Percentiles rank a stretch among this genome's conserved stretches.
These are phyloP conservation scores for Bubo scandiacus DNA, from an alignment of 2,113 vertebrate genomes.

Conservation along the genomic window DNA sequence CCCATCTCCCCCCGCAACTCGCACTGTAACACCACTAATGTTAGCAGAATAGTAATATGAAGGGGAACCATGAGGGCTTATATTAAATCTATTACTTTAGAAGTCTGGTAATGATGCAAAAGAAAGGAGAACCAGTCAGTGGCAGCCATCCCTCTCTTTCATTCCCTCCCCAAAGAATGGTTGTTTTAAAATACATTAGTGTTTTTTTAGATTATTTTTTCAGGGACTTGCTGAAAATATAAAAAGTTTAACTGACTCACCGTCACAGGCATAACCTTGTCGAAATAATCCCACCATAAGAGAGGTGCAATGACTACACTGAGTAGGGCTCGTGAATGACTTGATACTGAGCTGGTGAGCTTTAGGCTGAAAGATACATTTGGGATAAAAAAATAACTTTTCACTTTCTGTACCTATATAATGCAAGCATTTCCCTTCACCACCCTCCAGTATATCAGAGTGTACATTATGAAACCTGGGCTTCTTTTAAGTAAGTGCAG, in stretches of 20 bases:
- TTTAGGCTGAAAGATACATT: slow-evolving; percentile 83
- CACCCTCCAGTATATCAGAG: not conserved
- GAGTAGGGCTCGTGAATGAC: slow-evolving; percentile 92
- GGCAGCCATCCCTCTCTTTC: not conserved
- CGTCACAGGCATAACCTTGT: slow-evolving; percentile 94
- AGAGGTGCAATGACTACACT: slow-evolving; percentile 95
- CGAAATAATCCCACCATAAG: slow-evolving; percentile 95
- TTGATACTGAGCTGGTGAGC: slow-evolving; percentile 95
- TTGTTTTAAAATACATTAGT: not conserved
- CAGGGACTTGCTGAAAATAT: not conserved
- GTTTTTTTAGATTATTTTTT: not conserved
- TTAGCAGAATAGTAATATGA: not conserved
- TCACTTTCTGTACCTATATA: not conserved
- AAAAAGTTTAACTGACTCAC: slow-evolving; percentile 71
- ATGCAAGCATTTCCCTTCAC: not conserved
- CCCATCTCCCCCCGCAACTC: not conserved
- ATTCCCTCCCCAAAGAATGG: not conserved
- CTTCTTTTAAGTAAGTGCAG: not conserved
- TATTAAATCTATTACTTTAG: not conserved
- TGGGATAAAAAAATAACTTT: not conserved
- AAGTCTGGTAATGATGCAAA: not conserved
- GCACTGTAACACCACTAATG: not conserved
- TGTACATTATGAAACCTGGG: not conserved
- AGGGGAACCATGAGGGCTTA: not conserved
- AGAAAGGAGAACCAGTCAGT: not conserved